Conservation (phyloP, 1,140 invertebrate species). For the Spodoptera litura region DNA sequence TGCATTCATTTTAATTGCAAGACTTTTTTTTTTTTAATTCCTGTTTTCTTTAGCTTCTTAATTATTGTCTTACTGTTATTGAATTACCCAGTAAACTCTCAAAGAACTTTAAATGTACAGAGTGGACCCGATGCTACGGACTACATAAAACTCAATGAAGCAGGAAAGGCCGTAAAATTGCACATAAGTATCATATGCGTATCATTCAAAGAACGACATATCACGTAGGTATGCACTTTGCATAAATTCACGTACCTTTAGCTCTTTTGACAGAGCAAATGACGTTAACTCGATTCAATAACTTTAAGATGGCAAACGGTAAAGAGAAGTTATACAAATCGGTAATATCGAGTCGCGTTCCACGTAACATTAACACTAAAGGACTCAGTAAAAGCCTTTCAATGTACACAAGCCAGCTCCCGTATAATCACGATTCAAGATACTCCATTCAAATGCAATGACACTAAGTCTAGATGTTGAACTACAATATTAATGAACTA, state of each 20-base stretch:
- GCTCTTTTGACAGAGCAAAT: too few species aligned
- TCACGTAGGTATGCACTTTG: neutral
- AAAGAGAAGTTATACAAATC: conserved; percentile 22
- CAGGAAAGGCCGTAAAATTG: neutral
- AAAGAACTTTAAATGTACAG: neutral
- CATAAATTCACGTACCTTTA: neutral
- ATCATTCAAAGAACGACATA: neutral
- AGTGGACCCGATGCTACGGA: too few species aligned
- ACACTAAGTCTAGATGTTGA: conserved; percentile 42
- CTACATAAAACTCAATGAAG: too few species aligned
- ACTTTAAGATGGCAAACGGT: too few species aligned
- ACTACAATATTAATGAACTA: conserved; percentile 54
- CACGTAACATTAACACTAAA: conserved; percentile 58
- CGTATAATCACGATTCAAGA: conserved; percentile 69
- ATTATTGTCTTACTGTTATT: neutral
- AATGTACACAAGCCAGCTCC: conserved; percentile 70
- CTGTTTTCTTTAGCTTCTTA: too few species aligned
- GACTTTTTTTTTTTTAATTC: too few species aligned
- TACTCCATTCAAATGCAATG: conserved; percentile 61
- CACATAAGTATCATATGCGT: neutral
- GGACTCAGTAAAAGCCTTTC: conserved; percentile 73
- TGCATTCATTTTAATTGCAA: too few species aligned
- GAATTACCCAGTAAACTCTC: neutral
- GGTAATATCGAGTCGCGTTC: conserved; percentile 57
- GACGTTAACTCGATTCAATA: too few species aligned